A percentile compares a stretch with the other conserved stretches of the same genome.
Conservation (phyloP, 2,113 vertebrate genomes). For the Bostrychus sinensis region DNA sequence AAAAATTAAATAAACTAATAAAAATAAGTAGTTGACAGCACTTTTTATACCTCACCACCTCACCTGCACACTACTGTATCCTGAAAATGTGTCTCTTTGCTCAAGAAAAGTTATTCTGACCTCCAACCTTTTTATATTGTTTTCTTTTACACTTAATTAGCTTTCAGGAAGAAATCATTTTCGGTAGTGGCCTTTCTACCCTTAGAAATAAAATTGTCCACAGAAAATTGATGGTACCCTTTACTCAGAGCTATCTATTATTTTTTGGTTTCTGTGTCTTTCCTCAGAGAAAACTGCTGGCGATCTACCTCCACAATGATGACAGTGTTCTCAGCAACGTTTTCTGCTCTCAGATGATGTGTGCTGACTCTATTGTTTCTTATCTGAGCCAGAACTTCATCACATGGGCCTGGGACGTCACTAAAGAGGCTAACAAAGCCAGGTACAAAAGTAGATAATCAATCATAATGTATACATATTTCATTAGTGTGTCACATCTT, state of each 20-base stretch:
- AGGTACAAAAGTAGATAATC: constrained; percentile 89
- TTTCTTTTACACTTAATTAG: not conserved
- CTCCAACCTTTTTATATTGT: not conserved
- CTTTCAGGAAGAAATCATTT: not conserved
- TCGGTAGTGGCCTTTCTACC: not conserved
- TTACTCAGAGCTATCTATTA: constrained; percentile 8
- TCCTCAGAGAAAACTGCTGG: constrained; percentile 97
- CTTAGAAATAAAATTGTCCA: not conserved
- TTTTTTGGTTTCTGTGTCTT: not conserved
- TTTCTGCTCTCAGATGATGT: constrained; percentile 99
- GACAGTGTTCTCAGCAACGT: constrained; percentile 98
- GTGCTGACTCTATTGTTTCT: constrained; percentile 97
- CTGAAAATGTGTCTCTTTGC: no score
- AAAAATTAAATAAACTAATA: no score
- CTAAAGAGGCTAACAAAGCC: constrained; percentile 97
- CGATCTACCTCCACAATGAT: constrained; percentile 99
- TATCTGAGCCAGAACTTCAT: constrained; percentile 99
- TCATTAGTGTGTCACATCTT: not conserved
- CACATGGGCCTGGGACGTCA: constrained; percentile 99
- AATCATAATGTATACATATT: no score
- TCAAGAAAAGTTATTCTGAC: not conserved
- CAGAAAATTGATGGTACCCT: not conserved
- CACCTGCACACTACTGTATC: no score
- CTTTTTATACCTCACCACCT: no score
- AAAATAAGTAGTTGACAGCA: no score